Evolutionary conservation across 2,797 vertebrate genomes (phyloP), one percentile per base, ranked within the genome.

Genomic region (Siniperca scherzeri): DNA sequence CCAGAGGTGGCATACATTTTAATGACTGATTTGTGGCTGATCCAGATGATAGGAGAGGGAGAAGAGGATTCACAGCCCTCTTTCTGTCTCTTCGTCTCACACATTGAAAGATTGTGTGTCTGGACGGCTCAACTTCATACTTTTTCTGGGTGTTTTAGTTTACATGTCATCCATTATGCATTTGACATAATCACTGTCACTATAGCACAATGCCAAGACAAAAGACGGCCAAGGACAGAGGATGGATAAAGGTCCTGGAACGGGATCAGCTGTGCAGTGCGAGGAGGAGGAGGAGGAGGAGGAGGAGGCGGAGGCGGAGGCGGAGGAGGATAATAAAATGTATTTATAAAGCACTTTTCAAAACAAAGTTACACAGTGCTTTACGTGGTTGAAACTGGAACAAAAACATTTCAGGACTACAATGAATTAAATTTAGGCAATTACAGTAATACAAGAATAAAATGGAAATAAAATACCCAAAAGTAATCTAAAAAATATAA

Each of bases 1-100:
- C 56, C 77, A 79, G 80, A 74, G 77, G 72, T 80, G 85, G 78
- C 78, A 87, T 90, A 76, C 59, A 93, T 92, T 90, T 77, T 83
- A 88, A 82, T 85, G 91, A 90, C 52, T 77, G 87, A 89, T 86
- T 83, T 75, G 65, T 70, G 70, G 60, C 71, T n/a, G 78, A 79
- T 87, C 84, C 70, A 36, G 70, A 72, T 66, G 80, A 84, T 56
- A 73, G 59, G 50, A 74, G 68, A 76, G 55, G 7, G 21, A 14
- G 25, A 9, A 44, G 27, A 80, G 44, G 36, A 70, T 84, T 59
- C 84, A 50, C 77, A 48, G 59, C 52, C 78, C 44, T n/a, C 70
- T 66, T 12, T 60, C 55, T 13, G 17, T 83, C 57, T 67, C 56
- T 85, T 66, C 36, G 22, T 77, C 57, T 42, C 44, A n/a, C 59